Base-by-base conservation (phyloP, 2,113 vertebrate genomes). In the Buteo buteo region DNA sequence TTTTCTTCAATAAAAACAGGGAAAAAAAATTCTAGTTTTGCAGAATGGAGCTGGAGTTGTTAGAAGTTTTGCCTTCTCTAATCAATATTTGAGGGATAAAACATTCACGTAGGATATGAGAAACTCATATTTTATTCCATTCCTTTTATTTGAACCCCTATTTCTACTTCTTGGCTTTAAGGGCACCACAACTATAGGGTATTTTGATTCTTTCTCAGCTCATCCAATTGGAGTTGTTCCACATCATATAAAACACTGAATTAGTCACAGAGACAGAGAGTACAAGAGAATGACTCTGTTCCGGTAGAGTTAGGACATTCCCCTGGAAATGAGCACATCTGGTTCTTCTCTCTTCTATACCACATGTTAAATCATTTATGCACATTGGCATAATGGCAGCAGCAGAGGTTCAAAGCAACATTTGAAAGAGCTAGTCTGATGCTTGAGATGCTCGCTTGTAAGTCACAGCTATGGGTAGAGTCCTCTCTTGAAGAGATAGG, bases 301-400 rank as follows among this genome's bases (percentile, higher is more conserved):
- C 96, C 87, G 66, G 94, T 96, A 58, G 82, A 90, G 90, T 88
- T 93, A 91, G 96, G 96, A 97, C 96, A 96, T 97, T 97, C 78
- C 82, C 96, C 87, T 97, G 96, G 96, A 97, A 97, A 93, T 96
- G 82, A 94, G 78, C 96, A 97, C 96, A 97, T 96, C 96, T 97
- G 96, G 94, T 97, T 96, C 94, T 97, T 97, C 66, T 95, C 94
- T 96, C 66, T 90, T 82, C 94, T 94, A 3, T 83, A 82, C 92
- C 93, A 88, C 96, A 96, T 96, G 94, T 88, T 96, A 88, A 96
- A 96, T 91, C 90, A 88, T 58, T 96, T 96, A 92, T 82, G 78
- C 82, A 76, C 66, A 80, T 90, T 95, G 96, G 94, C 87, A 96
- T 85, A 61, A 62, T 85, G 93, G 96, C 90, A 87, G 86, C 93